These are phyloP conservation scores for Pipa parva DNA, from an alignment of 2,113 vertebrate species.

Conservation along the genomic window DNA sequence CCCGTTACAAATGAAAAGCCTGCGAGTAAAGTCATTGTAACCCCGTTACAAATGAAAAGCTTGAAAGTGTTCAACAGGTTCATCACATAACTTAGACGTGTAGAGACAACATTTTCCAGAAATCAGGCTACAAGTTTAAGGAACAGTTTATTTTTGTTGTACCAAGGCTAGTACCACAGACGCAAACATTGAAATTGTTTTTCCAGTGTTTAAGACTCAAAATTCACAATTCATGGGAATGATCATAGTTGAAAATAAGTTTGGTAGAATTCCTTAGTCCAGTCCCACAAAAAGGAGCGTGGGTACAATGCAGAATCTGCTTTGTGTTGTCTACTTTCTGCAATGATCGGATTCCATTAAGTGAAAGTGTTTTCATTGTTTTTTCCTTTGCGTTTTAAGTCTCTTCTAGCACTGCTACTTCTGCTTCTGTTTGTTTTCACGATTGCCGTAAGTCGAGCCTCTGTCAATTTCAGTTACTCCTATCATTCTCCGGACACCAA, in stretches of 20 bases:
- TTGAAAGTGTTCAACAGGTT: no score
- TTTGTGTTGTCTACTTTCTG: background rate
- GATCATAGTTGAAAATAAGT: conserved; percentile 12
- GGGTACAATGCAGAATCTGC: background rate
- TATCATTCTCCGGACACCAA: conserved; percentile 91
- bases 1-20: no score
- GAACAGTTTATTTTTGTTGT: conserved; percentile 4
- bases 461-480: conserved; percentile 88
- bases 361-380: conserved; percentile 13
- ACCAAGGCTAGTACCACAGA: background rate
- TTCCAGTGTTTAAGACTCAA: background rate
- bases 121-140: background rate
- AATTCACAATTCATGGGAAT: conserved; percentile 3
- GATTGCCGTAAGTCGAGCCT: conserved; percentile 85
- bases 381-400: conserved; percentile 51
- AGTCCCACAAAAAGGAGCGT: background rate
- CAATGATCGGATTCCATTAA: background rate
- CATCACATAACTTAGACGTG: no score
- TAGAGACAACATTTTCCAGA: no score
- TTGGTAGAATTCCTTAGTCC: background rate
- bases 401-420: conserved; percentile 55
- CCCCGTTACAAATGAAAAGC: no score
- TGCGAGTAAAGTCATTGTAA: no score
- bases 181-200: background rate
- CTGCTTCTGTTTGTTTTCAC: conserved; percentile 62